Evolutionary conservation across 2,113 vertebrate species (phyloP), one percentile per base, ranked within the genome.

Genomic region (Chamaea fasciata): DNA sequence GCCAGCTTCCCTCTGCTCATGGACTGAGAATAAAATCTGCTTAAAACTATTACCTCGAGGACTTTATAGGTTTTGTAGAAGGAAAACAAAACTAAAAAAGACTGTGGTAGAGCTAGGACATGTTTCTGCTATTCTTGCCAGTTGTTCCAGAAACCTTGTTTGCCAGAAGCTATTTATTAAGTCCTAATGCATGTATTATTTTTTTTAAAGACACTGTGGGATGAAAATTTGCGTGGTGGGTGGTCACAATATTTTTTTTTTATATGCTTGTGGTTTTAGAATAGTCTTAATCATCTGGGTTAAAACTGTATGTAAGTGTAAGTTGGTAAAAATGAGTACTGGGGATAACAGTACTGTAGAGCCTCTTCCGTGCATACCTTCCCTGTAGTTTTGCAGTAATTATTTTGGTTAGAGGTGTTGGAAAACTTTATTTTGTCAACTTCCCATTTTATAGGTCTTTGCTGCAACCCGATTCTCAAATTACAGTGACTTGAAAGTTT

Each of bases 41-140:
- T 97, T 93, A 76, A 93, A 98, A 78, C 91, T 96, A 78, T 97
- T 97, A 97, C 96, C 97, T 98, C 33, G 30, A 98, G 95, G 94
- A 97, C 87, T 96, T 85, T 49, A 71, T 87, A 91, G 60, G 63
- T 95, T 97, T 97, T 87, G 64, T 60, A 95, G 62, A 49, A 24
- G 16, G 15, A 56, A 59, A 96, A 76, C 53, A 82, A 82, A 82
- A 49, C 35, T 52, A 49, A 73, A 59, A 59, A 86, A 52, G 27
- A 63, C 71, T 95, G 42, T 90, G 57, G 67, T 96, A 91, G 90
- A 96, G 92, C 94, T 95, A 80, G 81, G 94, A 81, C 91, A 80
- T 97, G 93, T 94, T 97, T 89, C 95, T 97, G 88, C 92, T 96
- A 30, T 96, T 95, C 75, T 90, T 96, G 91, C 96, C 88, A 96